Base-by-base conservation (phyloP, 1,140 invertebrate genomes). In the Hesperophylax magnus region DNA sequence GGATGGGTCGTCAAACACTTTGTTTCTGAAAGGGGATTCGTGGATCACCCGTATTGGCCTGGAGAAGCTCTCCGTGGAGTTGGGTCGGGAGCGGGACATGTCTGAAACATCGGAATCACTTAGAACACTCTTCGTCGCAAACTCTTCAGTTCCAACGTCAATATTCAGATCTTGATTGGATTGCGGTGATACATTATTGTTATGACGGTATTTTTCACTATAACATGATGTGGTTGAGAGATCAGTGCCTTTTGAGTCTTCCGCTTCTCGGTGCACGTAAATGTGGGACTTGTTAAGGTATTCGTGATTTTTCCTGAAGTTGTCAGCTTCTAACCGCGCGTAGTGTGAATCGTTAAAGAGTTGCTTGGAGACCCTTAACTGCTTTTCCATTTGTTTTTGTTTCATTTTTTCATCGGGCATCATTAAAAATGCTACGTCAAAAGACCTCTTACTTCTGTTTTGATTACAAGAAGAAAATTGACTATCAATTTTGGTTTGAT, bases 371-470 rank as follows among this genome's bases (percentile, higher is more conserved):
- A 92, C 88, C 83, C 92, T 85, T 9, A 92, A 86, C 75, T 93
- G 88, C 80, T 93, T 92, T 79, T 93, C 92, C 17, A 88, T 91
- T 84, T 94, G 92, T 84, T 94, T 93, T 67, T 93, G 91, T 53
- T 93, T 92, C 58, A 94, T 86, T 85, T 95, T 95, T 74, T 96
- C 95, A 83, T 96, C 95, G 2, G 95, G 95, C 85, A 95, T 94
- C 89, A 97, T 96, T 5, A 97, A 88, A 82, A 97, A 97, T 1
- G 96, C 96, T 0, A 97, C 96, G 86, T 97, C 96, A 84, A 97
- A 97, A 14, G 95, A 95, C 17, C 96, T 88, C 84, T 97, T 97
- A 22, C 91, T 88, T 81, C 89, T 89, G 6, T 80, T 85, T 77
- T 84, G 86, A 82, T 86, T 88, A 3, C 88, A 54, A 24, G 86